Conservation (phyloP, 37 sponge, comb jelly and placozoan genomes). For the Ianthella basta region DNA sequence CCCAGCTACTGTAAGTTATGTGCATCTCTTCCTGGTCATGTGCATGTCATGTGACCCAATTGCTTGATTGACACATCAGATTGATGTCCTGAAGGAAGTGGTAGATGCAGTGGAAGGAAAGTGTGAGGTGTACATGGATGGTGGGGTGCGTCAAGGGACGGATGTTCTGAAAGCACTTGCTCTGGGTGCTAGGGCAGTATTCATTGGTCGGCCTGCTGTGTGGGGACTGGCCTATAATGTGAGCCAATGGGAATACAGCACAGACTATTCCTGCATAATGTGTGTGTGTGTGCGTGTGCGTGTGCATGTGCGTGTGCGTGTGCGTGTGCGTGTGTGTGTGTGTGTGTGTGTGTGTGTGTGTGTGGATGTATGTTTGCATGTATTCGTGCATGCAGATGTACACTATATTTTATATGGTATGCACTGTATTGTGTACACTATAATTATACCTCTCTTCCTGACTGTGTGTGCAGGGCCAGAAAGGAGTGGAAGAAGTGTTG, state of each 20-base stretch:
- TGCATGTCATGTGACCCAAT: no score
- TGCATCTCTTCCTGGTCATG: no score
- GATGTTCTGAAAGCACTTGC: not conserved
- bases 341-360: not conserved
- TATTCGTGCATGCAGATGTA: no score
- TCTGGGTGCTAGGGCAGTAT: not conserved
- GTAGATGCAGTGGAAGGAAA: not conserved
- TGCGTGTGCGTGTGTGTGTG: no score
- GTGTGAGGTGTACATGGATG: not conserved
- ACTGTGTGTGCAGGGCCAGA: slow-evolving; percentile 45
- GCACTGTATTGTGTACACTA: no score
- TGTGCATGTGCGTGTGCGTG: not conserved
- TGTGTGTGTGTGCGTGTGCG: no score
- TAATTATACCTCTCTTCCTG: not conserved
- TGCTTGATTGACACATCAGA: not conserved
- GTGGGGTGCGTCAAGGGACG: not conserved
- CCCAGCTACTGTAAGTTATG: slow-evolving; percentile 19
- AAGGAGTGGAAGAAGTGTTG: slow-evolving; percentile 77
- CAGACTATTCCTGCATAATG: no score
- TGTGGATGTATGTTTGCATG: not conserved
- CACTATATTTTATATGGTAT: no score
- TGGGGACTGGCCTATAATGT: not conserved
- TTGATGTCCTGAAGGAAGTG: not conserved
- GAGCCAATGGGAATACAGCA: no score
- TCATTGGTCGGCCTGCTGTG: not conserved